phyloP scores from a whole-genome alignment of 2,797 vertebrate genomes.

The Chelidonichthys spinosus region DNA sequence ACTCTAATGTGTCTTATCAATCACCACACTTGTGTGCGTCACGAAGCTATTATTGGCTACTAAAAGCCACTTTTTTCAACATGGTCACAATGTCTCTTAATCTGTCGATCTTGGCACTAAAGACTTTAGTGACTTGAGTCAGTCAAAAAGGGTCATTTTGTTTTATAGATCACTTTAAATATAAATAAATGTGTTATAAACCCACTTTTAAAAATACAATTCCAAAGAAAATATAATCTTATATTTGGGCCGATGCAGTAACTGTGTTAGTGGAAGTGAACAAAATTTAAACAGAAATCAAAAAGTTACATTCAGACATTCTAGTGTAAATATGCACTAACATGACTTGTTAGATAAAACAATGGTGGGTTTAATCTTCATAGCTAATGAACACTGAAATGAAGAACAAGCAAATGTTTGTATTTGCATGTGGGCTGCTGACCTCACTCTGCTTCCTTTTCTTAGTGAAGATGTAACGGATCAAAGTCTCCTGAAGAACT shows the following conservation, averaged over 20 bases:
- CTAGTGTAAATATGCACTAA: slow-evolving; percentile 11
- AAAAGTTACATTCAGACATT: slow-evolving; percentile 12
- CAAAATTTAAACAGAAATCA: no score
- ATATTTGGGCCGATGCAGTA: slow-evolving; percentile 4
- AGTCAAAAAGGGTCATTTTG: not conserved
- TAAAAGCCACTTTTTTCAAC: not conserved
- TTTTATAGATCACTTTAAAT: not conserved
- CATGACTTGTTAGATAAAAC: slow-evolving; percentile 9
- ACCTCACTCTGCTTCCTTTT: slow-evolving; percentile 99
- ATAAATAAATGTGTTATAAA: not conserved
- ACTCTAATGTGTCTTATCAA: not conserved
- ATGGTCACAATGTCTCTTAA: slow-evolving; percentile 1
- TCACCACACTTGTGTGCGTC: not conserved
- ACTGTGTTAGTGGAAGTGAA: not conserved
- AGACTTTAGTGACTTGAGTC: not conserved
- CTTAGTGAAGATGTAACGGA: slow-evolving; percentile 98
- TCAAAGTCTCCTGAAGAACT: slow-evolving; percentile 93
- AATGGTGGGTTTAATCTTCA: slow-evolving; percentile 15
- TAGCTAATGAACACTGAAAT: slow-evolving; percentile 9
- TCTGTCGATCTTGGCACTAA: not conserved
- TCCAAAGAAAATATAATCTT: not conserved
- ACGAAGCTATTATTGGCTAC: no score
- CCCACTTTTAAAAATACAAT: not conserved
- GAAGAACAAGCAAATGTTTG: not conserved
- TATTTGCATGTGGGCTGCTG: slow-evolving; percentile 50